phyloP scores from a whole-genome alignment of 2,113 vertebrate species.

The Engraulis encrasicolus region DNA sequence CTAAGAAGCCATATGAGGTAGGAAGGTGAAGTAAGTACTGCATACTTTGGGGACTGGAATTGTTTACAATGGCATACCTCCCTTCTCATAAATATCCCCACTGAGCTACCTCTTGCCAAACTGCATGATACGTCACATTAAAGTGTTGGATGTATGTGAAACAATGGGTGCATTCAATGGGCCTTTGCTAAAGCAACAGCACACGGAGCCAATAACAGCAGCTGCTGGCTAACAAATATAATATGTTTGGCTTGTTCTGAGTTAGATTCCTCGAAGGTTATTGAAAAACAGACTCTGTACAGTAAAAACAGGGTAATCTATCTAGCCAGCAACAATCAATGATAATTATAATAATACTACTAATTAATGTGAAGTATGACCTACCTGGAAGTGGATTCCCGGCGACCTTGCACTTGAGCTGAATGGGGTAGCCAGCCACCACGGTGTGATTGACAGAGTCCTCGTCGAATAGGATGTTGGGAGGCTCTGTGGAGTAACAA shows the following conservation, averaged over 20 bases:
- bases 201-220: too few species aligned
- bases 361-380: too few species aligned
- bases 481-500: constrained; percentile 80
- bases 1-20: not conserved
- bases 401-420: constrained; percentile 85
- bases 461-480: constrained; percentile 80
- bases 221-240: too few species aligned
- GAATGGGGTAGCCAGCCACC: constrained; percentile 81
- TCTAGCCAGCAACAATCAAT: too few species aligned
- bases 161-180: too few species aligned
- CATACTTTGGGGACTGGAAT: not conserved
- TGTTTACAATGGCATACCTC: not conserved
- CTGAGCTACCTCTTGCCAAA: not conserved
- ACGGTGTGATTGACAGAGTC: constrained; percentile 88
- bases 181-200: too few species aligned
- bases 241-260: too few species aligned
- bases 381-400: constrained; percentile 90
- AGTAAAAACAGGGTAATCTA: too few species aligned
- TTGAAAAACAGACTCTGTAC: not conserved
- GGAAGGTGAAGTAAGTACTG: not conserved
- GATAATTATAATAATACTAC: too few species aligned
- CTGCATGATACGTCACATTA: not conserved
- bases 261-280: constrained; percentile 40
- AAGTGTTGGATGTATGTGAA: too few species aligned
- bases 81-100: not conserved